Base-by-base conservation (phyloP, 1,140 invertebrate genomes). In the Atopsyche davidsoni region DNA sequence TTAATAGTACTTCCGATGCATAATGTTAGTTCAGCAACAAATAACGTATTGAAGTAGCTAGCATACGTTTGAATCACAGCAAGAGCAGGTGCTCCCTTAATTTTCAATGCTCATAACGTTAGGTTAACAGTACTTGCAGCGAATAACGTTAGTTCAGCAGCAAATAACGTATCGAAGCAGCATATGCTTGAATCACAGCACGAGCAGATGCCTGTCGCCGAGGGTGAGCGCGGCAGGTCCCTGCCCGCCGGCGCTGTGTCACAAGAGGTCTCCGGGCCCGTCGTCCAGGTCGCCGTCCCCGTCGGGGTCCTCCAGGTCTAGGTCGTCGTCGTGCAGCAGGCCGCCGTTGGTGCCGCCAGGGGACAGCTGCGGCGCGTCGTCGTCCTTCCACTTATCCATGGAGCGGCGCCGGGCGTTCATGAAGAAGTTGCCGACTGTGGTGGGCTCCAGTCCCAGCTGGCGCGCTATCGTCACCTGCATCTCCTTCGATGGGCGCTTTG, bases 401-500 rank as follows among this genome's bases (percentile, higher is more conserved):
- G 93, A 96, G 44, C 96, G 80, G 58, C 96, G 81, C 42, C 96
- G 77, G 19, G 96, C 96, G 72, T 99, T 99, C 97, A 99, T 99
- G 78, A 99, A 99, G 79, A 99, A 99, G 71, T 99, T 99, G 21
- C 96, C 96, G 13, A 99, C 96, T 13, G 97, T 99, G 25, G 94
- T 97, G 16, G 96, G 92, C 70, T 99, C 96, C 46, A 99, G 80
- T 53, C 95, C 94, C 59, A 99, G 77, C 68, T 99, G 96, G 59
- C 96, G 80, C 22, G 95, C 93, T 75, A 99, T 99, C 57, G 96
- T 98, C 59, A 97, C 91, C 77, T 99, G 97, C 96, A 99, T 98
- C 77, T 99, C 97, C 75, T 99, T 98, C 56, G 93, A 97, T 55
- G 97, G 97, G 69, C 97, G 81, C 74, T 99, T 98, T 46, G 96